Percentiles rank a stretch among this genome's conserved stretches.
Conservation (phyloP, 2,113 vertebrate species). For the Ophiodon elongatus region DNA sequence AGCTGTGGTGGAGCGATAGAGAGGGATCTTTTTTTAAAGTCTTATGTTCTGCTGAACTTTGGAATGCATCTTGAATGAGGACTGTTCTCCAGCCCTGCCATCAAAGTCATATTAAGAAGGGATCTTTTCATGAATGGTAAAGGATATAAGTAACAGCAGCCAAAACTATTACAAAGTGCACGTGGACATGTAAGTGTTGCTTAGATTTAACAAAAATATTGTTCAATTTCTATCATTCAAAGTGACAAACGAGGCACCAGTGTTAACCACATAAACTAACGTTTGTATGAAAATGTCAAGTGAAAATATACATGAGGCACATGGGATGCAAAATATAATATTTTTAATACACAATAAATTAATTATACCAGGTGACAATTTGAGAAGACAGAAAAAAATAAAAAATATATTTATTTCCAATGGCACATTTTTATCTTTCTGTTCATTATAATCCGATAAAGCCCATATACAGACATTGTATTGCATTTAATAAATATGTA, state of each 20-base stretch:
- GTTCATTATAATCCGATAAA: slow-evolving; percentile 58
- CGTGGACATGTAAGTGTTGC: not conserved
- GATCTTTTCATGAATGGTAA: not conserved
- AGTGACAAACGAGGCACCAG: not conserved
- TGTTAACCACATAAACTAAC: not conserved
- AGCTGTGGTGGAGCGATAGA: not conserved
- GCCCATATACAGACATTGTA: slow-evolving; percentile 73
- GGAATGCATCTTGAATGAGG: not conserved
- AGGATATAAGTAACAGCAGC: not conserved
- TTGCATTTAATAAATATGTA: slow-evolving; percentile 77
- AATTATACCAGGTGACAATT: slow-evolving; percentile 74
- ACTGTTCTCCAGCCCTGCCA: not conserved
- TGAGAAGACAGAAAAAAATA: slow-evolving; percentile 76
- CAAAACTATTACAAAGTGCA: not conserved
- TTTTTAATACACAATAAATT: slow-evolving; percentile 82
- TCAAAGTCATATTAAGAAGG: not conserved
- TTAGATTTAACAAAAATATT: not conserved
- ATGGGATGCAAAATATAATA: slow-evolving; percentile 80
- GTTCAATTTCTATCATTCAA: not conserved
- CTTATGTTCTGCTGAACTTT: not conserved
- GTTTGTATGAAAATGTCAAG: not conserved
- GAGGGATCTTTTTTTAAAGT: too few relatives aligned
- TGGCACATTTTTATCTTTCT: slow-evolving; percentile 60
- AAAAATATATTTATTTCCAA: slow-evolving; percentile 73
- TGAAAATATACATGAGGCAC: slow-evolving; percentile 43